Evolutionary conservation across 2,797 vertebrate genomes (phyloP).

Genomic region (Pelobates cultripes): DNA sequence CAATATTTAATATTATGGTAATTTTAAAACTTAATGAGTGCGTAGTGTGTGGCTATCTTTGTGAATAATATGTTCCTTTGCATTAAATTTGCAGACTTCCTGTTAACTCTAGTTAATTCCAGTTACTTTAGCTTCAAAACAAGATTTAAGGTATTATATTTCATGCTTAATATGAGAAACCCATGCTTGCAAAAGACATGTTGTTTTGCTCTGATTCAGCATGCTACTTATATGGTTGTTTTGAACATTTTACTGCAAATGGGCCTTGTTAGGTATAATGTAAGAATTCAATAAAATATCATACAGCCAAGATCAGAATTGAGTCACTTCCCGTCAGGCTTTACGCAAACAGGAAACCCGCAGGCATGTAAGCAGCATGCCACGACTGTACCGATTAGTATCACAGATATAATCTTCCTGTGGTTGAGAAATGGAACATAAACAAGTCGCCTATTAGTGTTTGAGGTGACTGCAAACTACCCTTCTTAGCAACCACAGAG

Average conservation of each 20-base stretch:
- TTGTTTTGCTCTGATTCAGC: neutral
- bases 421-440: slow-evolving; percentile 12
- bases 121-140: no score
- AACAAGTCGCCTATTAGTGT: slow-evolving; percentile 1
- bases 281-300: neutral
- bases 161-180: neutral
- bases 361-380: slow-evolving; percentile 21
- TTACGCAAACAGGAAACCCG: slow-evolving; percentile 31
- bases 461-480: neutral
- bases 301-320: neutral
- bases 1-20: no score
- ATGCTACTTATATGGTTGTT: neutral
- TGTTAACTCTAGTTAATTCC: no score
- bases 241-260: neutral
- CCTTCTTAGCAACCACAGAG: neutral
- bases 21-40: no score
- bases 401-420: slow-evolving; percentile 9
- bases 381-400: neutral
- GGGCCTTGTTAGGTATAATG: neutral
- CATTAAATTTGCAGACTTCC: no score
- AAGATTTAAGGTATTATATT: neutral
- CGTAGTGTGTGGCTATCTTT: no score
- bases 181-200: neutral
- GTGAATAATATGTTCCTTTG: no score
- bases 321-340: slow-evolving; percentile 34